phyloP scores from a whole-genome alignment of 2,113 vertebrate species.

The Petaurus breviceps region DNA sequence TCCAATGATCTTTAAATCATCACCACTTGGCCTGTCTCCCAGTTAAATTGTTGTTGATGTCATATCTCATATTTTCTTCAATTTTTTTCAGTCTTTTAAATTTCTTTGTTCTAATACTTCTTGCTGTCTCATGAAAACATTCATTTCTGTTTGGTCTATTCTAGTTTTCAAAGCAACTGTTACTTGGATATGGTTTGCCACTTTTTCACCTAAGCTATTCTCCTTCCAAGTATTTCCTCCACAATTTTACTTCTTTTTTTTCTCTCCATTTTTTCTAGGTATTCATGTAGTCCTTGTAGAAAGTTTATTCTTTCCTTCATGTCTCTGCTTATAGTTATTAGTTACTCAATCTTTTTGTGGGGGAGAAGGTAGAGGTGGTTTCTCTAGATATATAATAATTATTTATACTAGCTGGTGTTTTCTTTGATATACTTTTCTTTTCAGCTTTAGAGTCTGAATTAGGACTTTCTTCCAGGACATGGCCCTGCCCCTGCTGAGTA shows the following conservation, averaged over 20 bases:
- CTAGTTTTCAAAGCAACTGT: neutral
- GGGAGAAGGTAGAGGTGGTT: neutral
- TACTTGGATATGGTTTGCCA: neutral
- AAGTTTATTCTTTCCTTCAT: neutral
- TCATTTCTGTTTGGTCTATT: neutral
- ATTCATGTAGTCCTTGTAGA: neutral
- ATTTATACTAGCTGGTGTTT: neutral
- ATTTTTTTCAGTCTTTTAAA: neutral
- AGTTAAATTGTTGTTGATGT: neutral
- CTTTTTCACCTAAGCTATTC: neutral
- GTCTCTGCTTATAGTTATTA: neutral
- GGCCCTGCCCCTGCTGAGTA: neutral
- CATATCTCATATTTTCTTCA: neutral
- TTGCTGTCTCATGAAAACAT: neutral
- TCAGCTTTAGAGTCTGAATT: neutral
- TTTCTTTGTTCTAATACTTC: neutral
- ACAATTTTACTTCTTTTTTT: neutral
- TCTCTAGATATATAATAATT: neutral
- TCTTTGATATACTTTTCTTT: neutral
- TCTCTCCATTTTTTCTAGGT: neutral
- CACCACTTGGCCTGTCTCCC: neutral
- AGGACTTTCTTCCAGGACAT: neutral
- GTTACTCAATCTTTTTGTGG: neutral
- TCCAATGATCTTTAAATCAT: neutral
- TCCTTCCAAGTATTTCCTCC: neutral